Base-by-base conservation (phyloP, 2,113 vertebrate genomes). In the Neodontobutis hainanensis region DNA sequence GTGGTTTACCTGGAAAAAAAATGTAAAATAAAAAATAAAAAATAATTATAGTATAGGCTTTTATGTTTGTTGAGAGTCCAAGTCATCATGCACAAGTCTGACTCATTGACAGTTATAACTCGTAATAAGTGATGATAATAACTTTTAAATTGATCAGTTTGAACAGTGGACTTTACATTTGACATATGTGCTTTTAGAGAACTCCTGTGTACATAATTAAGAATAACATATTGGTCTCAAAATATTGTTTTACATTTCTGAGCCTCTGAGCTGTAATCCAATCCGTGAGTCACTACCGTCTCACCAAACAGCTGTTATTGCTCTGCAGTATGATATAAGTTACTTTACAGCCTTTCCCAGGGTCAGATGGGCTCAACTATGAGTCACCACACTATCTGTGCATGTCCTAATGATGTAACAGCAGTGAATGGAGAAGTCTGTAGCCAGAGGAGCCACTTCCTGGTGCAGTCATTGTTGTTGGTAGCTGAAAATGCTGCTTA, bases 381-480 rank as follows among this genome's bases (percentile, higher is more conserved):
- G 73, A 82, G 65, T 83, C 80, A 79, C 67, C 61, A 60, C 50
- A 73, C 63, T 15, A 79, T 72, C 62, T 56, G 49, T 59, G 58
- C 59, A 49, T 70, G 50, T 46, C 44, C 61, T 52, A 53, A 68
- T 81, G 77, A 88, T 77, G 74, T 77, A 84, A 78, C 65, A 68
- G 14, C 68, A 77, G 55, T 76, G 71, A 87, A 74, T 67, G 59
- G 65, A 71, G 83, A 77, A 65, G 61, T 65, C 48, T 57, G 61
- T 42, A 50, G 69, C 60, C 47, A 3, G 6, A 9, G 65, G 67
- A 76, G 38, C 45, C 36, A 49, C 14, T 58, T 16, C 53, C 44
- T 71, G 56, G 53, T 65, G 48, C 61, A 75, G 70, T 78, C 48
- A 77, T 44, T 15, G 49, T 58, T 62, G 19, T 48, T 63, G 38